These are phyloP conservation scores for Nymphalis c-album DNA, from an alignment of 2,888 invertebrate genomes.

Conservation along the genomic window DNA sequence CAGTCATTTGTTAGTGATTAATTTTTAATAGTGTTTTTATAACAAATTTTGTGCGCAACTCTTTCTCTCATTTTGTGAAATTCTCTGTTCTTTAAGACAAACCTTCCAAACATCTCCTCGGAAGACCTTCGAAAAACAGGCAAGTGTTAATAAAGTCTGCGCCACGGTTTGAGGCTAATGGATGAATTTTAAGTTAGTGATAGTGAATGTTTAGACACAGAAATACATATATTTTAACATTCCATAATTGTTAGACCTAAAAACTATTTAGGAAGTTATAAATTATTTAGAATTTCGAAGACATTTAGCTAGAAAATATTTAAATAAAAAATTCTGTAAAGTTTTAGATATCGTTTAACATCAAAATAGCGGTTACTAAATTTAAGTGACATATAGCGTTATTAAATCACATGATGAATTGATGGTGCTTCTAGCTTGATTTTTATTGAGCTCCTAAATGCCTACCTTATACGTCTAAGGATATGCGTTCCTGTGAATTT, in stretches of 20 bases:
- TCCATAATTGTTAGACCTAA: conserved; percentile 46
- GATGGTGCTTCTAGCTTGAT: conserved; percentile 24
- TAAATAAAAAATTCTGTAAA: conserved; percentile 8
- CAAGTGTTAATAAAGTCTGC: conserved; percentile 73
- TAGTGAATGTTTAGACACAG: conserved; percentile 34
- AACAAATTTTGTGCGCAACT: conserved; percentile 65
- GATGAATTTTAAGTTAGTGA: conserved; percentile 49
- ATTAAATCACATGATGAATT: conserved; percentile 25
- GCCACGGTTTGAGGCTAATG: conserved; percentile 68
- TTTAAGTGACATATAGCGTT: conserved; percentile 13
- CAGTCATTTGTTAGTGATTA: conserved; percentile 54
- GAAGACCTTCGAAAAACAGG: conserved; percentile 83
- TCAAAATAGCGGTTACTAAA: conserved; percentile 16
- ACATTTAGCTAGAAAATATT: conserved; percentile 12
- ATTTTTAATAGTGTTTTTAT: conserved; percentile 52
- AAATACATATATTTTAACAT: conserved; percentile 31
- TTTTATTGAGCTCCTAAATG: conserved; percentile 26
- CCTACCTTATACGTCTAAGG: conserved; percentile 8
- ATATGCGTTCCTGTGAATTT: conserved; percentile 1
- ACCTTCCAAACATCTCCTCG: conserved; percentile 85
- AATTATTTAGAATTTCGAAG: conserved; percentile 33
- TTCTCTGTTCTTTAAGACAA: conserved; percentile 77
- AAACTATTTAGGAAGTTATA: conserved; percentile 35
- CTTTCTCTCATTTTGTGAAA: conserved; percentile 69
- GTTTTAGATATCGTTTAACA: conserved; percentile 11